Base-by-base conservation (phyloP, 1,140 invertebrate genomes). In the Anastatus disparis region DNA sequence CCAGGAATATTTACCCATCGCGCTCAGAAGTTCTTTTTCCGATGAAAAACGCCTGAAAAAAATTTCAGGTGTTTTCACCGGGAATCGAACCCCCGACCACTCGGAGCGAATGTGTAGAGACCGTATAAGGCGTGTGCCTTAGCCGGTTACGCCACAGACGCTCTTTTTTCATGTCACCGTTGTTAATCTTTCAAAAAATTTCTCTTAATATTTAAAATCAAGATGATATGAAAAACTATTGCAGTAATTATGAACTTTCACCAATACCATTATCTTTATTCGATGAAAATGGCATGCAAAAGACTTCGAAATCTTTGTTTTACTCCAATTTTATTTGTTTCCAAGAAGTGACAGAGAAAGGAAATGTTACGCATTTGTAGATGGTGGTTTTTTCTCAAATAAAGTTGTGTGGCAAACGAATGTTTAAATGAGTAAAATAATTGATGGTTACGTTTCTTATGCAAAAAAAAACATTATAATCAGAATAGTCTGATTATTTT, bases 171-270 rank as follows among this genome's bases (percentile, higher is more conserved):
- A n/a, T n/a, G 29, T 27, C 22, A 2, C 50, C 50, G 3, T 52
- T 75, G n/a, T 20, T 78, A n/a, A 40, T 78, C 15, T 78, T 77
- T 59, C 73, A 73, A 70, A 53, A 69, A 59, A 75, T 78, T 20
- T 35, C 17, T 3, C 35, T 75, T 26, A 42, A 26, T 46, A 77
- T 78, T 20, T 12, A 75, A 71, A 35, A 8, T 29, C 40, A 75
- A 24, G 70, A 74, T 24, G 64, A 79, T 29, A 48, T 76, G 31
- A 42, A 65, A 63, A 44, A 74, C 22, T 78, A 73, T 65, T 50
- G 67, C 7, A 46, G 50, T n/a, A 62, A n/a, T 8, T 75, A 72
- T 65, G 75, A 79, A 68, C 52, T 79, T n/a, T 27, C 74, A 44
- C 75, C 74, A 12, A 70, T 61, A 44, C 74, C 78, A 9, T 17